Conservation (phyloP, 2,797 vertebrate species). For the Esox lucius region DNA sequence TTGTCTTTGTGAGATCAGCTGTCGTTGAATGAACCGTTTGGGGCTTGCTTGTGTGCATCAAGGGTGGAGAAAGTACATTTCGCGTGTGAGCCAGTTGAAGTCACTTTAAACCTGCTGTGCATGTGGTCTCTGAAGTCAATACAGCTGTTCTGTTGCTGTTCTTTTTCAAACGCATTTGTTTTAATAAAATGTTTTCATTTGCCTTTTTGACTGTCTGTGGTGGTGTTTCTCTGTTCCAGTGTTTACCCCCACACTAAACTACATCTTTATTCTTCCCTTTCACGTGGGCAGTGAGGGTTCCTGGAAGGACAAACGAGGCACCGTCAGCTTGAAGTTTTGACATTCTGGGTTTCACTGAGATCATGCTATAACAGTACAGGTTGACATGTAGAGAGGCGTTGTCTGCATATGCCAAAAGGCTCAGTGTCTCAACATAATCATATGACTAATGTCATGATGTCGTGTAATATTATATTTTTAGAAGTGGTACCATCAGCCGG, state of each 20-base stretch:
- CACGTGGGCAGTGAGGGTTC: constrained; percentile 28
- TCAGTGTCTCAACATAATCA: neutral
- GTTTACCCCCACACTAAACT: neutral
- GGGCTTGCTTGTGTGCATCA: neutral
- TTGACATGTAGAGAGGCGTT: neutral
- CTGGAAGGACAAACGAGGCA: constrained; percentile 27
- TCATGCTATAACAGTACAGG: neutral
- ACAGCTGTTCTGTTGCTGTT: constrained; percentile 26
- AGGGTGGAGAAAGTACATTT: neutral
- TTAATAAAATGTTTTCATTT: constrained; percentile 38
- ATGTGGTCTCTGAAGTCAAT: neutral
- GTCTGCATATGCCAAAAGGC: neutral
- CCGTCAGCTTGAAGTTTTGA: neutral
- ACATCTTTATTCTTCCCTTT: constrained; percentile 14
- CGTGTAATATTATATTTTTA: neutral
- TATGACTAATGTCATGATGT: neutral
- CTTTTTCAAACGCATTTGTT: constrained; percentile 33
- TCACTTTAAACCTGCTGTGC: constrained; percentile 13
- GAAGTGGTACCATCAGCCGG: neutral
- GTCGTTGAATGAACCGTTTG: neutral
- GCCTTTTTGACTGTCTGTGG: constrained; percentile 27
- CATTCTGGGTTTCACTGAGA: neutral
- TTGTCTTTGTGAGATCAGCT: neutral
- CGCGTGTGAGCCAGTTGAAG: neutral
- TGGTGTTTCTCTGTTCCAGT: neutral